Evolutionary conservation across 2,888 invertebrate species (phyloP).

Genomic region (Heteromurus nitidus): DNA sequence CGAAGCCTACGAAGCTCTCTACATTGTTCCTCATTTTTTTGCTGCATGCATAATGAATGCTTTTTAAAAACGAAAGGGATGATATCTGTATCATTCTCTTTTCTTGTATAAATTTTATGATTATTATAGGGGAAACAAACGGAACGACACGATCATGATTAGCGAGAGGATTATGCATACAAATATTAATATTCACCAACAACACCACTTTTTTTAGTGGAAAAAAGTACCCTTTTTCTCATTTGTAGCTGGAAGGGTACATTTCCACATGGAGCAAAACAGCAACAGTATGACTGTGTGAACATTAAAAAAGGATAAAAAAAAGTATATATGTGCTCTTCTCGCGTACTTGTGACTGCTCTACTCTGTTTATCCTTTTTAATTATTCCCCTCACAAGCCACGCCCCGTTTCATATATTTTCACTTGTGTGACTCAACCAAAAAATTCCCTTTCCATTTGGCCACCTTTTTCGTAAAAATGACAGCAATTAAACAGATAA

Average conservation of each 20-base stretch:
- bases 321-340: constrained; percentile 8
- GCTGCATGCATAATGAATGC: background rate
- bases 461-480: background rate
- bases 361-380: background rate
- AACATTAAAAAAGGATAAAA: background rate
- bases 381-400: background rate
- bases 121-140: background rate
- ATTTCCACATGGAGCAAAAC: constrained; percentile 26
- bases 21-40: too few relatives aligned
- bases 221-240: background rate
- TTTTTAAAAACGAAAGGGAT: background rate
- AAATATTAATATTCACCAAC: too few relatives aligned
- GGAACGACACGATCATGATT: background rate
- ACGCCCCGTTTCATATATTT: background rate
- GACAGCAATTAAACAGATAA: background rate
- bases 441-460: background rate
- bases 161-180: too few relatives aligned
- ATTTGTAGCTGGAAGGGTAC: constrained; percentile 52
- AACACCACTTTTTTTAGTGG: too few relatives aligned
- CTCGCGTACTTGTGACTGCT: background rate
- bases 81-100: background rate
- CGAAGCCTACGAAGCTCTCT: too few relatives aligned
- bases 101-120: background rate
- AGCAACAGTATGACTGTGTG: background rate
- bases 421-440: constrained; percentile 39